Conservation (phyloP, 2,888 invertebrate species). For the Hesperia comma region DNA sequence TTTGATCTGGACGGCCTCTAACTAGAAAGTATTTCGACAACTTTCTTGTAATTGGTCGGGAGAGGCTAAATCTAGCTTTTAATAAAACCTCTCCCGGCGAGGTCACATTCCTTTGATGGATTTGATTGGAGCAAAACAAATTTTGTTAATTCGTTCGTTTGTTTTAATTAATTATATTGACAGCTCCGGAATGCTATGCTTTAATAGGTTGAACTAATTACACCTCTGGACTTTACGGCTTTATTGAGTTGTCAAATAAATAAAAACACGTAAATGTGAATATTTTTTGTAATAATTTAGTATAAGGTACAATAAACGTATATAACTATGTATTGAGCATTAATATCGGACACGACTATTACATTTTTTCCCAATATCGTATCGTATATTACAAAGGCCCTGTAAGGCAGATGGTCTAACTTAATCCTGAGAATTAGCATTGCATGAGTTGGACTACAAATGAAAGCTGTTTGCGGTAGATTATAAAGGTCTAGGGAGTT, state of each 20-base stretch:
- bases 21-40: slow-evolving; percentile 33
- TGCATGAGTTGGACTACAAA: neutral
- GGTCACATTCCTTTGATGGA: slow-evolving; percentile 15
- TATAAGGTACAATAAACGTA: too few species aligned
- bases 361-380: too few species aligned
- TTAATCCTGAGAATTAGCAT: slow-evolving; percentile 2
- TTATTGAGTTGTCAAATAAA: too few species aligned
- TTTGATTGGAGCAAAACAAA: slow-evolving; percentile 12
- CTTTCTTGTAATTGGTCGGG: slow-evolving; percentile 30
- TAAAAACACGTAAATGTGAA: too few species aligned
- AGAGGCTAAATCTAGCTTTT: slow-evolving; percentile 28
- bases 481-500: neutral
- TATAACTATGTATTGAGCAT: too few species aligned
- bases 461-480: slow-evolving; percentile 1
- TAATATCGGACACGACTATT: too few species aligned
- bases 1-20: slow-evolving; percentile 33
- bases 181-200: too few species aligned
- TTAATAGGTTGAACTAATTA: too few species aligned
- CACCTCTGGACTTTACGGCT: too few species aligned
- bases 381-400: too few species aligned
- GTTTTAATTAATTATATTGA: too few species aligned
- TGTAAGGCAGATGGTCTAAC: neutral
- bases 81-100: slow-evolving; percentile 25
- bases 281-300: too few species aligned
- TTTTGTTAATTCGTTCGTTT: neutral